Evolutionary conservation across 2,888 invertebrate genomes (phyloP), one percentile per base, ranked within the genome.

Genomic region (Odontocolon sp.): DNA sequence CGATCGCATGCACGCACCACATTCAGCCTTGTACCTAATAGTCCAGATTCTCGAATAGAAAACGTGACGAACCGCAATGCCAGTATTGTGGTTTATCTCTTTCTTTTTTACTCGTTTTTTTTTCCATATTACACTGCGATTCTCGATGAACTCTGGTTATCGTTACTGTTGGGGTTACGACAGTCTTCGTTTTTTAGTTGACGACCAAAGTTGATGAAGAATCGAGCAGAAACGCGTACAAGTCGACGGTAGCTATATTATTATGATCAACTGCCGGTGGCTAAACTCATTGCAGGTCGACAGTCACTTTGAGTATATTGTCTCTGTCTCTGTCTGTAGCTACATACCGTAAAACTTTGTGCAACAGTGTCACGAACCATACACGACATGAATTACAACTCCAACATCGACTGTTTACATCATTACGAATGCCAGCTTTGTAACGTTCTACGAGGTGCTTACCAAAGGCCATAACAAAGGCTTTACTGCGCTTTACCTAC

Each of bases 21-120:
- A 18, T 18, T 61, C 33, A 75, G 11, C 72, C 61, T 78, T 74
- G 56, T 75, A 52, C 56, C 45, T 57, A 42, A 72, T 73, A 76
- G 47, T 33, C 61, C 9, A 11, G 28, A 63, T 71, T 80, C 50
- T 38, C 8, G 45, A 67, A 40, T 52, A 71, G 66, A 69, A 50
- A 80, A 73, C 47, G 26, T 42, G 36, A 57, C 61, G 21, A 61
- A 59, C 59, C 33, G 45, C 45, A 18, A 3, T 31, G n/a, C 18
- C 42, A 11, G 31, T 45, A 1, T 28, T 52, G 2, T 5, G 8
- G 8, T 4, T 18, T 31, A 5, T 52, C 31, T 28, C 11, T 26
- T 21, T 59, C 2, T 23, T 18, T 36, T 57, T 36, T 21, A 16
- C 11, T 57, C 2, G 11, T 45, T 52, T 33, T 18, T 28, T 23